Base-by-base conservation (phyloP, 2,113 vertebrate species). In the Ardeotis arabs region DNA sequence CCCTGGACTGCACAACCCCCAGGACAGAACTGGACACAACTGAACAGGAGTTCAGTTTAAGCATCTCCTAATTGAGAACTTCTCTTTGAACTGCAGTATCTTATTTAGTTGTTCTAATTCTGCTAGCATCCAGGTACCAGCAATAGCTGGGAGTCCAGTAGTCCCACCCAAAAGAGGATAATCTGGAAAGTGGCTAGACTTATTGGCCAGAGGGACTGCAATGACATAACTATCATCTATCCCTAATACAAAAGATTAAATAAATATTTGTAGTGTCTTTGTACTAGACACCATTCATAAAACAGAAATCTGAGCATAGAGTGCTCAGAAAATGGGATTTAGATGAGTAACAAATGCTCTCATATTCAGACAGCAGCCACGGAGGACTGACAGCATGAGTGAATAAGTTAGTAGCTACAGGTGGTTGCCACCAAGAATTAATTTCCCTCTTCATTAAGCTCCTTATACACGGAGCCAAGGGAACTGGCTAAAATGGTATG, bases 371-470 rank as follows among this genome's bases (percentile, higher is more conserved):
- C 4, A 3, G 16, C 50, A 37, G 39, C 50, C 55, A 53, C 44
- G 55, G 33, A 88, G 33, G 47, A 84, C 85, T 58, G 33, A 84
- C 18, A 86, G 70, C 62, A 56, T 91, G 84, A 94, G 39, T 64
- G 25, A 94, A 7, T 75, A 69, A 66, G 37, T 84, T 86, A 96
- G 80, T 25, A 93, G 86, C 81, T 87, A 97, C 80, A 96, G 80
- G 81, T 92, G 58, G 62, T 84, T 95, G 77, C 80, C 67, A 62
- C 69, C 85, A 86, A 95, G 73, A 97, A 92, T 87, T 95, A 79
- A 96, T 95, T 97, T 97, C 88, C 53, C 47, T 87, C 60, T 89
- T 96, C 90, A 93, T 96, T 96, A 93, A 97, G 58, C 80, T 96
- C 50, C 50, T 95, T 89, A 82, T 49, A 79, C 47, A 60, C 16